These are phyloP conservation scores for Amblyteles armatorius DNA, from an alignment of 2,888 invertebrate genomes.

Conservation along the genomic window DNA sequence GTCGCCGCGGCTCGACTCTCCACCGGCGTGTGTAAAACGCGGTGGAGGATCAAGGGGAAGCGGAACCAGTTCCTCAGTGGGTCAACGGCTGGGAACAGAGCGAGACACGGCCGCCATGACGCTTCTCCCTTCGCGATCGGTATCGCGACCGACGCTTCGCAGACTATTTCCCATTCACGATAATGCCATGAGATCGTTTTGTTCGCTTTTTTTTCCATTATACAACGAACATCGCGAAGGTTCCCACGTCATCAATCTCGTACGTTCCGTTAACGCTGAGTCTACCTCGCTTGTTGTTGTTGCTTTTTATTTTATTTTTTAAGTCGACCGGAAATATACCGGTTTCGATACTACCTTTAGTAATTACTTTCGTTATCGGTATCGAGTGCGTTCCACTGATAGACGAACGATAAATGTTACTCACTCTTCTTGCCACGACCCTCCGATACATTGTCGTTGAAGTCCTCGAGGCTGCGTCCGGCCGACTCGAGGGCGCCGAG, in stretches of 20 bases:
- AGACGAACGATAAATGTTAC: slow-evolving; percentile 70
- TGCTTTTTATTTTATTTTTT: slow-evolving; percentile 1
- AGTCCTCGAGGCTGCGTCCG: slow-evolving; percentile 91
- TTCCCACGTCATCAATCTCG: slow-evolving; percentile 31
- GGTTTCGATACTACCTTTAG: neutral
- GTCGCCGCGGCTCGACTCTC: slow-evolving; percentile 55
- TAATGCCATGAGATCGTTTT: slow-evolving; percentile 7
- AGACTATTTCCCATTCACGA: slow-evolving; percentile 45
- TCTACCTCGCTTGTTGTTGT: neutral
- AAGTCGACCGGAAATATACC: slow-evolving; percentile 12
- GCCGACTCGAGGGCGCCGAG: slow-evolving; percentile 92
- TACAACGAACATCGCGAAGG: neutral
- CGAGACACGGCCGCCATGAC: slow-evolving; percentile 51
- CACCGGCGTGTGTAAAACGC: slow-evolving; percentile 47
- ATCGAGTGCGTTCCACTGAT: slow-evolving; percentile 5
- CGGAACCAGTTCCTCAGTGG: slow-evolving; percentile 84
- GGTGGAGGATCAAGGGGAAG: slow-evolving; percentile 79
- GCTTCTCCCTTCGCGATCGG: slow-evolving; percentile 31
- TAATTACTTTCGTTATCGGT: slow-evolving; percentile 30
- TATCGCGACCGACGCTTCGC: slow-evolving; percentile 27
- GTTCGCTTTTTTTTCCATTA: slow-evolving; percentile 9
- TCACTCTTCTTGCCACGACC: slow-evolving; percentile 93
- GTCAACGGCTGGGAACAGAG: slow-evolving; percentile 79
- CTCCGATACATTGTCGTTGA: slow-evolving; percentile 87
- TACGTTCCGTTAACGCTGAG: slow-evolving; percentile 1